phyloP scores from a whole-genome alignment of 2,888 invertebrate genomes.

The Drosophila maculinotata region DNA sequence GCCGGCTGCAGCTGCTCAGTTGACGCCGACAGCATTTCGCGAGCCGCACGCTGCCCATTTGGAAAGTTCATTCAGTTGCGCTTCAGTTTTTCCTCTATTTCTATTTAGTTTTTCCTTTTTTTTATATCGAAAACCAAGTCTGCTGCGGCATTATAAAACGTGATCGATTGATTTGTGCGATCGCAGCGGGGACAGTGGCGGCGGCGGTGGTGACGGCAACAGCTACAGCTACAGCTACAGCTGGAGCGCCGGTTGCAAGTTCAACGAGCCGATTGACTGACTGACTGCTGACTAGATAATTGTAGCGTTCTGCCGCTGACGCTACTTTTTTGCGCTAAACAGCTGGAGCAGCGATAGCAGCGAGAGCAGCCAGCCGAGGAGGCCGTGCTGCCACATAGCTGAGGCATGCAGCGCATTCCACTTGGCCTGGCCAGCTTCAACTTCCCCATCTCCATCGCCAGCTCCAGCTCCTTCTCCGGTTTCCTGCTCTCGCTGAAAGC shows the following conservation, averaged over 20 bases:
- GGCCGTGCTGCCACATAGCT: constrained; percentile 43
- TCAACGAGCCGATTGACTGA: constrained; percentile 82
- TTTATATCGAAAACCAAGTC: constrained; percentile 24
- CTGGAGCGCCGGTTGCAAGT: constrained; percentile 74
- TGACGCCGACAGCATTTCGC: constrained; percentile 60
- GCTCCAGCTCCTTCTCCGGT: constrained; percentile 36
- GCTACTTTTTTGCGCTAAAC: constrained; percentile 63
- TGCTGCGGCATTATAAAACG: constrained; percentile 75
- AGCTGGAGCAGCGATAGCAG: constrained; percentile 61
- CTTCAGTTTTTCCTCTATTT: constrained; percentile 51
- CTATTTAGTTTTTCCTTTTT: constrained; percentile 27
- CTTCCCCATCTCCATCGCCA: neutral
- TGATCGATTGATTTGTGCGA: constrained; percentile 84
- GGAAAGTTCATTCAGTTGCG: constrained; percentile 80
- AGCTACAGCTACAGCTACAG: constrained; percentile 25
- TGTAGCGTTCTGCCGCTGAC: constrained; percentile 77
- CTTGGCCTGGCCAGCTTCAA: constrained; percentile 51
- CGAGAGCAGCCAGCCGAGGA: constrained; percentile 23
- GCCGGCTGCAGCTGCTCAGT: constrained; percentile 43
- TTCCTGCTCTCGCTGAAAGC: constrained; percentile 72
- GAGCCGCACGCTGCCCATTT: constrained; percentile 65
- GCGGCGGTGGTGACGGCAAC: constrained; percentile 7
- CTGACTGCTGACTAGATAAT: constrained; percentile 84
- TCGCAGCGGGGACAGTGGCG: constrained; percentile 57
- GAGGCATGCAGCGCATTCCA: constrained; percentile 69